These are phyloP conservation scores for Lutra lutra DNA, from an alignment of 2,797 vertebrate genomes.

Conservation along the genomic window DNA sequence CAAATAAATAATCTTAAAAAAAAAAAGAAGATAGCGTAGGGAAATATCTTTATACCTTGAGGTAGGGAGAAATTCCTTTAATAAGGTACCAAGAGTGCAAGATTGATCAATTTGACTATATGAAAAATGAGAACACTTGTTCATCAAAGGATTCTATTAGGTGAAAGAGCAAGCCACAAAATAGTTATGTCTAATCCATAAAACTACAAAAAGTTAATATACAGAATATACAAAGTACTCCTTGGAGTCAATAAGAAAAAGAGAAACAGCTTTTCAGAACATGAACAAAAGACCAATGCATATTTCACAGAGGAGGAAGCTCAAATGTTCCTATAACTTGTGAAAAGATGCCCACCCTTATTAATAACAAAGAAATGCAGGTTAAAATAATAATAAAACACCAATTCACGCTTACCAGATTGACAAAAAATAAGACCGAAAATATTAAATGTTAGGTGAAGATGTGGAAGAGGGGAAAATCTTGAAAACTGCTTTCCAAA, in stretches of 20 bases:
- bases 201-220: not conserved
- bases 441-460: not conserved
- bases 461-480: not conserved
- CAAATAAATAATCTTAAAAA: not conserved
- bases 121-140: slow-evolving; percentile 40
- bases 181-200: slow-evolving; percentile 9
- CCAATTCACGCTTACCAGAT: not conserved
- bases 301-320: not conserved
- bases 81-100: slow-evolving; percentile 19
- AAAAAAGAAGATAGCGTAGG: not conserved
- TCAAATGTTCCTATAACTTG: not conserved
- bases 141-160: not conserved
- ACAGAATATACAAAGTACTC: not conserved
- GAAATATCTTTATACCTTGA: not conserved
- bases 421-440: slow-evolving; percentile 40
- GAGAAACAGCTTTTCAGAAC: slow-evolving; percentile 21
- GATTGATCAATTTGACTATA: not conserved
- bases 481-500: not conserved
- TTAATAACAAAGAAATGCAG: not conserved
- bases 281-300: not conserved
- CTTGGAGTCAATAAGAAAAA: slow-evolving; percentile 16
- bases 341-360: not conserved
- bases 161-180: not conserved
- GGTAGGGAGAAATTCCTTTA: slow-evolving; percentile 21
- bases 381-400: slow-evolving; percentile 31